These are phyloP conservation scores for Isotomurus palustris DNA, from an alignment of 2,888 invertebrate genomes.

Conservation along the genomic window DNA sequence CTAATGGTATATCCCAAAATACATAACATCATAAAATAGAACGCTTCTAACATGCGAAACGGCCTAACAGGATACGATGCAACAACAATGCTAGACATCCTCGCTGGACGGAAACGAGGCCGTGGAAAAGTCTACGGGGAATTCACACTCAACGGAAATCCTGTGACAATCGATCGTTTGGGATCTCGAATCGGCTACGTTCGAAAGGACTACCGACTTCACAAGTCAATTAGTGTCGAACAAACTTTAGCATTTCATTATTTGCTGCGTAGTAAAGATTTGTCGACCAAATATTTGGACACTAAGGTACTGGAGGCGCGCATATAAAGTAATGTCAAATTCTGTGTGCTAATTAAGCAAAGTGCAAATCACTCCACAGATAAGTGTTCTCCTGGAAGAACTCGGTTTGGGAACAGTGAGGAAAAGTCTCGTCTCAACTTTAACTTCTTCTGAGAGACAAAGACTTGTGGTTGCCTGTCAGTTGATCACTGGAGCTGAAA, in stretches of 20 bases:
- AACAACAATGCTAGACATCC: constrained; percentile 72
- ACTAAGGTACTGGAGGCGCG: constrained; percentile 2
- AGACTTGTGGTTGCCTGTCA: constrained; percentile 86
- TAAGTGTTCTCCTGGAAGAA: constrained; percentile 83
- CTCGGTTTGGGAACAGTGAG: constrained; percentile 83
- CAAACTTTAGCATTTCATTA: constrained; percentile 83
- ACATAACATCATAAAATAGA: background rate
- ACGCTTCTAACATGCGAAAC: background rate
- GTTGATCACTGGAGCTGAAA: constrained; percentile 71
- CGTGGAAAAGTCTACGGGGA: constrained; percentile 58
- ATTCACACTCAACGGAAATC: constrained; percentile 80
- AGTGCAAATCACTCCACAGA: constrained; percentile 53
- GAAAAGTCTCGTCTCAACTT: constrained; percentile 74
- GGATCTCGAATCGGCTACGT: constrained; percentile 70
- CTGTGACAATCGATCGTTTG: constrained; percentile 66
- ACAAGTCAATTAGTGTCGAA: constrained; percentile 80
- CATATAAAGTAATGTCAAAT: background rate
- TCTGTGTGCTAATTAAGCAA: background rate
- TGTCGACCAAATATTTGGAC: constrained; percentile 5
- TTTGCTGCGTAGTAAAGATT: constrained; percentile 58
- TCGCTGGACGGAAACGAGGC: constrained; percentile 59
- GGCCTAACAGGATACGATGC: constrained; percentile 66
- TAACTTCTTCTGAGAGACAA: constrained; percentile 82
- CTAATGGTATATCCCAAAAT: constrained; percentile 51
- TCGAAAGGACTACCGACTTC: constrained; percentile 68